These are phyloP conservation scores for Drosophila maculinotata DNA, from an alignment of 2,888 invertebrate genomes.

Conservation along the genomic window DNA sequence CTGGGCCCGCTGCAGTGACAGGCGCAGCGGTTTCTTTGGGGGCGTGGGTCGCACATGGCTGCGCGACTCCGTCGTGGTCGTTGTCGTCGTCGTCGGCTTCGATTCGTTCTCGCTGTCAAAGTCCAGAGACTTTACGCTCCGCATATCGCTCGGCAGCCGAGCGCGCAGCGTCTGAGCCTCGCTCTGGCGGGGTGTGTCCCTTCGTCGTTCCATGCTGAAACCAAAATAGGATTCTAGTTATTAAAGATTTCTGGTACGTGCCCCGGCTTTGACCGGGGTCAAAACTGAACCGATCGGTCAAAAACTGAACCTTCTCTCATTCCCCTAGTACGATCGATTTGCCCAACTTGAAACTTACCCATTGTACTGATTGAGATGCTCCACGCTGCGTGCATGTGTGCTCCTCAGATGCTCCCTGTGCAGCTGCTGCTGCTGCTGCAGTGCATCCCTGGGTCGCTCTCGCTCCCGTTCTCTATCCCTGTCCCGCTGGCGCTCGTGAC, in stretches of 20 bases:
- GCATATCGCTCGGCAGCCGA: constrained; percentile 79
- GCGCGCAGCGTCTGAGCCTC: constrained; percentile 70
- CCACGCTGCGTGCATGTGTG: constrained; percentile 83
- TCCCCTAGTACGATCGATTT: too few relatives aligned
- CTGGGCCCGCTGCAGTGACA: constrained; percentile 93
- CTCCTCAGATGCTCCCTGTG: constrained; percentile 74
- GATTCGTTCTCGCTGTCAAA: constrained; percentile 90
- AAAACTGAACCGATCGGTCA: too few relatives aligned
- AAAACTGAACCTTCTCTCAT: too few relatives aligned
- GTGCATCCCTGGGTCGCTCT: constrained; percentile 56
- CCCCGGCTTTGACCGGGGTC: too few relatives aligned
- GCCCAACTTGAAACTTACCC: constrained; percentile 68
- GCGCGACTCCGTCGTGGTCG: constrained; percentile 59
- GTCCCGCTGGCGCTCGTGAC: constrained; percentile 66
- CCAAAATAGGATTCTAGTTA: too few relatives aligned
- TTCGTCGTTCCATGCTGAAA: constrained; percentile 76
- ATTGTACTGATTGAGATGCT: constrained; percentile 83
- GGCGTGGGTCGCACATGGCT: constrained; percentile 89
- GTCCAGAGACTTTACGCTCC: constrained; percentile 91
- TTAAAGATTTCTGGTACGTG: too few relatives aligned
- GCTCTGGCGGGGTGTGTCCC: constrained; percentile 67
- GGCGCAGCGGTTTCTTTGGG: constrained; percentile 93
- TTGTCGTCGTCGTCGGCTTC: constrained; percentile 49
- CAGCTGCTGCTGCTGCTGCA: constrained; percentile 69
- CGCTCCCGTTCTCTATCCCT: constrained; percentile 8